These are phyloP conservation scores for Caligus rogercresseyi DNA, from an alignment of 1,140 invertebrate genomes.

Conservation along the genomic window DNA sequence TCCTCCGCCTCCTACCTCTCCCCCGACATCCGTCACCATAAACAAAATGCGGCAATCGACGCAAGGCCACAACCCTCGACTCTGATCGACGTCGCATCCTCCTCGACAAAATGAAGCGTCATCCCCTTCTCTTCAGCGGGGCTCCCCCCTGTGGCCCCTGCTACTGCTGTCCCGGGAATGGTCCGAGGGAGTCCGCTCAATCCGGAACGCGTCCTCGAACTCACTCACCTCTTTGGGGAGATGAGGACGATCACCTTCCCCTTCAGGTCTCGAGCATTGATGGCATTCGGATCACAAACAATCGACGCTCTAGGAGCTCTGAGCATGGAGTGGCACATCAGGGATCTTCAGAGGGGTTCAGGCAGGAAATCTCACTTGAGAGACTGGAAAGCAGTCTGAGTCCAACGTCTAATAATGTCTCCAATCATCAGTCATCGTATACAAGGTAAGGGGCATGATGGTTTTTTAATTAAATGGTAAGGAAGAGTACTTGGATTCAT, in stretches of 20 bases:
- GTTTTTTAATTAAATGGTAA: too few relatives aligned
- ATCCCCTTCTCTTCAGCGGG: neutral
- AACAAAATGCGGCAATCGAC: neutral
- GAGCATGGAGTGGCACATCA: neutral
- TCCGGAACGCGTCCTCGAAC: too few relatives aligned
- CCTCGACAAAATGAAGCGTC: neutral
- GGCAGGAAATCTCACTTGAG: neutral
- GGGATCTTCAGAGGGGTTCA: neutral
- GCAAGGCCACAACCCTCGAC: neutral
- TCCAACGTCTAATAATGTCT: neutral
- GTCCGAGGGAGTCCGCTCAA: neutral
- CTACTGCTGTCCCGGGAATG: neutral
- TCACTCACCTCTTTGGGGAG: neutral
- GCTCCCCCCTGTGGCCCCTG: neutral
- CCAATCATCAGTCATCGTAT: neutral
- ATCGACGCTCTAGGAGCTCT: neutral
- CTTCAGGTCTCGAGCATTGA: constrained; percentile 11
- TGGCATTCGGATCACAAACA: neutral
- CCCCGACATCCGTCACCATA: neutral
- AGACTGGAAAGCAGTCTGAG: neutral
- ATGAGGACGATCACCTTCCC: neutral
- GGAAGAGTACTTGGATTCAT: too few relatives aligned
- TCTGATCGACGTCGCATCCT: neutral
- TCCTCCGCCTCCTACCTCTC: neutral
- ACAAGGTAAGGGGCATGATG: neutral